Base-by-base conservation (phyloP, 1,140 invertebrate species). In the Brachionus koreanus region DNA sequence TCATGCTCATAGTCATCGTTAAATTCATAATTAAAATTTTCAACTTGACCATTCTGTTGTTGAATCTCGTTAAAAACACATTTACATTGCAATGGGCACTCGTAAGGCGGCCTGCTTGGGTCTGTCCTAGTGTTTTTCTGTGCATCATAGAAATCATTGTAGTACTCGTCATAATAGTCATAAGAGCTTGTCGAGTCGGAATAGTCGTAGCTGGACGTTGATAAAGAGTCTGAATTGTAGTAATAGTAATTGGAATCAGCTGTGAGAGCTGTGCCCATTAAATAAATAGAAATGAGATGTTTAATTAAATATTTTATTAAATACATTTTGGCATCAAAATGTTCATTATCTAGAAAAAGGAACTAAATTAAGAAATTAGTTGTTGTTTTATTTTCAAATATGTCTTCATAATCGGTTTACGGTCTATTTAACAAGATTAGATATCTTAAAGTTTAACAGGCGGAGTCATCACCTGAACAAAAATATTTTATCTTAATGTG, bases 31-130 rank as follows among this genome's bases (percentile, higher is more conserved):
- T 35, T 23, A 16, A 5, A 16, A 39, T 16, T 69, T 69, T 74
- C 39, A 1, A 25, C 16, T 0, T 74, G 3, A 25, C 43, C 69
- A 29, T 19, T 74, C 25, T 74, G 10, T 25, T 74, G 42, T 49
- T 69, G 13, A 2, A 12, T 69, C 37, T 39, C 33, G 5, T 16
- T n/a, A 25, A 74, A 74, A 29, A 46, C 16, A 49, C 69, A 74
- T 46, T 74, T 74, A 29, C 69, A 74, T 19, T 74, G 69, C 23
- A 43, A 46, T 25, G 69, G 69, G 13, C 69, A 74, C 19, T 74
- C 69, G n/a, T 74, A 46, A 4, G 69, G 69, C 12, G 37, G 42
- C 25, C 43, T 74, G 4, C 12, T 10, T 7, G 37, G 3, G 16
- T 74, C 42, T 46, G 69, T 25, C 0, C 5, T 7, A 9, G 39